Evolutionary conservation across 2,797 vertebrate species (phyloP).

Genomic region (Octomys mimax): DNA sequence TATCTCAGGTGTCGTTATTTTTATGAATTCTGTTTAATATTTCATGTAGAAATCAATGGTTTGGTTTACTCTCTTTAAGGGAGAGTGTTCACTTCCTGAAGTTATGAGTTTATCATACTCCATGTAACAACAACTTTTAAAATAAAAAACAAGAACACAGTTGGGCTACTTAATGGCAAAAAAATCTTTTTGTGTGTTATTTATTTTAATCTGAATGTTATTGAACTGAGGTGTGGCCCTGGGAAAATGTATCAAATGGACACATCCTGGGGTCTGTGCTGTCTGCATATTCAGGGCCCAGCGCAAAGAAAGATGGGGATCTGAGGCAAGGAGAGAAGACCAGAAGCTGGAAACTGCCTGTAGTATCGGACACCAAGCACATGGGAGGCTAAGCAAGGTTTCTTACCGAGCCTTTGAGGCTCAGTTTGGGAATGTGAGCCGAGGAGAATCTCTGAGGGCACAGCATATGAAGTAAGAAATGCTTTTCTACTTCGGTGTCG

Average conservation of each 20-base stretch:
- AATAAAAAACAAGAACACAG: not conserved
- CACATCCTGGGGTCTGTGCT: not conserved
- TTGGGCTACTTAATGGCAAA: not conserved
- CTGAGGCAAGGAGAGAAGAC: not conserved
- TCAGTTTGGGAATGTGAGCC: not conserved
- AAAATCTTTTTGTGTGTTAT: not conserved
- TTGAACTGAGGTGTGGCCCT: not conserved
- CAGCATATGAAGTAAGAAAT: not conserved
- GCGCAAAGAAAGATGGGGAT: not conserved
- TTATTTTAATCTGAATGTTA: not conserved
- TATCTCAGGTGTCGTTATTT: not conserved
- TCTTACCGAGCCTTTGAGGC: not conserved
- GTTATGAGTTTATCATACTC: not conserved
- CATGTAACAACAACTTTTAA: not conserved
- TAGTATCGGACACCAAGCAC: not conserved
- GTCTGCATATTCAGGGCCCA: not conserved
- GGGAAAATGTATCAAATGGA: not conserved
- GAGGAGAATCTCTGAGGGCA: not conserved
- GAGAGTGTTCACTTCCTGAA: not conserved
- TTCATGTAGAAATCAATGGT: not conserved
- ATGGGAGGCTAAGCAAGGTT: not conserved
- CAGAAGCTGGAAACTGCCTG: not conserved
- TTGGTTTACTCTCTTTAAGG: slow-evolving; percentile 47
- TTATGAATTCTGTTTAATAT: not conserved
- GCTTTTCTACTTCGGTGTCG: not conserved